Percentiles rank a stretch among this genome's conserved stretches.
Evolutionary conservation across 2,797 vertebrate species (phyloP).

Genomic region (Nothura maculosa): DNA sequence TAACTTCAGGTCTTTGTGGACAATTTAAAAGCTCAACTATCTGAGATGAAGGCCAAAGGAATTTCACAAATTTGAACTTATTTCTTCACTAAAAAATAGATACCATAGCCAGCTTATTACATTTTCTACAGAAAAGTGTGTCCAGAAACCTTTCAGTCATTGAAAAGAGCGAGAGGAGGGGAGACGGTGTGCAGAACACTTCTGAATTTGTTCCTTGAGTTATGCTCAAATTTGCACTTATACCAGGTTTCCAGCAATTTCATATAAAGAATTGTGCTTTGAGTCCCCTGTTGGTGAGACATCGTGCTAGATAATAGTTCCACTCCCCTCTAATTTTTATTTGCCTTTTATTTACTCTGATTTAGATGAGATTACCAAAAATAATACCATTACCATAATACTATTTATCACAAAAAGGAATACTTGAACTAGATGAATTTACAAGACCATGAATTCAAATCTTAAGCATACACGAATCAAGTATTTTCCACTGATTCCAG

Average conservation of each 20-base stretch:
- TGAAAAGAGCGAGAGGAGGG: too few relatives aligned
- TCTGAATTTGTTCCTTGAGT: background rate
- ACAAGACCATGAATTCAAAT: background rate
- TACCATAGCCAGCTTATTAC: background rate
- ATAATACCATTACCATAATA: background rate
- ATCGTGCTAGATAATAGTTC: background rate
- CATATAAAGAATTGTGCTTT: background rate
- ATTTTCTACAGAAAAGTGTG: background rate
- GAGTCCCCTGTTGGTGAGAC: background rate
- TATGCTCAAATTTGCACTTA: background rate
- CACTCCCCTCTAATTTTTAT: background rate
- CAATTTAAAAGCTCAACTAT: background rate
- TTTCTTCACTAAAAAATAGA: background rate
- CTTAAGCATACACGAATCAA: background rate
- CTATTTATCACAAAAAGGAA: background rate
- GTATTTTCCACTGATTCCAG: background rate
- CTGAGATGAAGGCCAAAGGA: background rate
- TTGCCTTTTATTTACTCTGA: background rate
- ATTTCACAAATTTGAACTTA: background rate
- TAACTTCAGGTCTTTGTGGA: background rate
- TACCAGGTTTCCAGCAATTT: background rate
- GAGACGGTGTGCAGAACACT: background rate
- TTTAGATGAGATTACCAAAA: background rate
- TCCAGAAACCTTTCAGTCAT: background rate
- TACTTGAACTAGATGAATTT: background rate